Base-by-base conservation (phyloP, 2,888 invertebrate species). In the Tortricodes alternella region DNA sequence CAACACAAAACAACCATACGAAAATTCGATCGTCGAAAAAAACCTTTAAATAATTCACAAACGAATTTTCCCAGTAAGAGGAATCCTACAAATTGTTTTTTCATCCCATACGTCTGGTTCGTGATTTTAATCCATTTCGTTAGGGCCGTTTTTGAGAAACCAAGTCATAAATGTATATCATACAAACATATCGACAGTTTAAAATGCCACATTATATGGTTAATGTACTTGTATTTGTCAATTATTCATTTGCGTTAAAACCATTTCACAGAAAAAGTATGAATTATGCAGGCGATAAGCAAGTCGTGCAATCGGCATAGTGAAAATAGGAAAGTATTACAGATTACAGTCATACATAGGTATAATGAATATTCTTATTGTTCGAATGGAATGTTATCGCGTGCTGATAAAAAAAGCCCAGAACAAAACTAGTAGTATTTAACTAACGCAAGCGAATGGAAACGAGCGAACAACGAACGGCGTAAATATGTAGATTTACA, bases 381-480 rank as follows among this genome's bases (percentile, higher is more conserved):
- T 13, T 46, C 29, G 29, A 29, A 9, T 29, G 52, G 44, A 44
- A 53, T 53, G 27, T 46, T 29, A 53, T 53, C 37, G 52, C 44
- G 7, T 19, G 29, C 18, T 37, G 52, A 35, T 52, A 44, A 43
- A n/a, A 39, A 29, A 13, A 37, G 24, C 35, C 23, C 37, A 44
- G 18, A 44, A 13, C n/a, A 41, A 34, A 52, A 38, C 39, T 15
- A 39, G 21, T 29, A 29, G 3, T 29, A 29, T 29, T 29, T 29
- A 29, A 2, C 11, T n/a, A 29, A 11, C 11, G 11, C 9, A 29
- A 5, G n/a, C 11, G 29, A 29, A 29, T 29, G 29, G n/a, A n/a
- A 5, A 29, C n/a, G n/a, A n/a, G n/a, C n/a, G n/a, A n/a, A n/a
- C n/a, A n/a, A n/a, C n/a, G n/a, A n/a, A n/a, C n/a, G n/a, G n/a